Evolutionary conservation across 2,888 invertebrate genomes (phyloP), one percentile per base, ranked within the genome.

Genomic region (Torymus tubicola): DNA sequence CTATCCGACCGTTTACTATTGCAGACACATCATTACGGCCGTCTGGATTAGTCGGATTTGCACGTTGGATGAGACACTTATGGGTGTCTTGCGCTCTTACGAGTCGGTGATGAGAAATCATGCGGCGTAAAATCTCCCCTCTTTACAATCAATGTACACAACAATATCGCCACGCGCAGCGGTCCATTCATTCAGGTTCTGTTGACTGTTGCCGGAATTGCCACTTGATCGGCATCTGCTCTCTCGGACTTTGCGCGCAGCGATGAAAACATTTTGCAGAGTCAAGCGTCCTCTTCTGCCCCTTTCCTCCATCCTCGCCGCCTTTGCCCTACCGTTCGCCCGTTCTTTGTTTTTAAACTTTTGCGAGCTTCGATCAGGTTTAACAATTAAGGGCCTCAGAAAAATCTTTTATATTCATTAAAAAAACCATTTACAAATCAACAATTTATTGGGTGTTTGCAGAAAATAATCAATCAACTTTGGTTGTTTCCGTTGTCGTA

Each of bases 171-270:
- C 52, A 24, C 24, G 24, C 24, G 24, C 24, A 24, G 60, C 73
- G 70, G 80, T 63, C 65, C 80, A 80, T 80, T 77, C 82, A 72
- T 24, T 24, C 24, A 76, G 76, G 80, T 82, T 83, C 82, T 83
- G 83, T 78, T 80, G 79, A 82, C 85, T 75, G 81, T 85, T 84
- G 84, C 81, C 81, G 78, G 83, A 85, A 85, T 85, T 84, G 83
- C 84, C 85, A 85, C 85, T 85, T 81, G 85, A 84, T 83, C 81
- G 85, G 85, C 85, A 85, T 85, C 84, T 85, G 84, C 83, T 81
- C 78, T 16, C 73, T n/a, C 81, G 69, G 67, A 67, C 70, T 63
- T 73, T 73, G 61, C 55, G 69, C 70, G 69, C 70, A 60, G 64
- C 71, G 82, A 82, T 78, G 77, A 81, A 83, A 83, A 83, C 81